Conservation (phyloP, 1,140 invertebrate genomes). For the Lamellibrachia luymesi region DNA sequence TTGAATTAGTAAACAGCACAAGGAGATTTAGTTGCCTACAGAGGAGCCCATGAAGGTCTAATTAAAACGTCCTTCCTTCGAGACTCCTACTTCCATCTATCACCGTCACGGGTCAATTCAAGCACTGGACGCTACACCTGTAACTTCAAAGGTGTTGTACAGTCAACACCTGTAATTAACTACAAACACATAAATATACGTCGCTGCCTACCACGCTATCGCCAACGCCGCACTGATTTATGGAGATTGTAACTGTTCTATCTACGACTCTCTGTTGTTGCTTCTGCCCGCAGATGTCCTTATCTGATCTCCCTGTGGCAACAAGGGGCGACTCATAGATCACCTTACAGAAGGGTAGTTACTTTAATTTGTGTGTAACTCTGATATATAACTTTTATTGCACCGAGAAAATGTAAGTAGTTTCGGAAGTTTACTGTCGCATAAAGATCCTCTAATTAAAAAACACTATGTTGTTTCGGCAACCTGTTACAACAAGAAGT, state of each 20-base stretch:
- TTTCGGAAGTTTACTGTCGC: neutral
- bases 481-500: neutral
- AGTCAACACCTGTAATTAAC: neutral
- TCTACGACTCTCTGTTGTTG: neutral
- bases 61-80: neutral
- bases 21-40: neutral
- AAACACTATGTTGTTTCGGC: neutral
- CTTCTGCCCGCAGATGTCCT: neutral
- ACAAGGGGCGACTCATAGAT: neutral
- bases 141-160: neutral
- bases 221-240: neutral
- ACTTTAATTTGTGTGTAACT: neutral
- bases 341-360: slow-evolving; percentile 1
- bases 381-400: neutral
- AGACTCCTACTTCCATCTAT: neutral
- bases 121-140: neutral
- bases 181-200: neutral
- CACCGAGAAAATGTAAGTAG: neutral
- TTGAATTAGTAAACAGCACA: neutral
- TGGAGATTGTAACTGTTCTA: neutral
- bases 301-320: neutral
- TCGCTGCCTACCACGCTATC: neutral
- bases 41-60: neutral
- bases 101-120: neutral
- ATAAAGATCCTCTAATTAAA: neutral